These are phyloP conservation scores for Scomber scombrus DNA, from an alignment of 2,113 vertebrate species.

Conservation along the genomic window DNA sequence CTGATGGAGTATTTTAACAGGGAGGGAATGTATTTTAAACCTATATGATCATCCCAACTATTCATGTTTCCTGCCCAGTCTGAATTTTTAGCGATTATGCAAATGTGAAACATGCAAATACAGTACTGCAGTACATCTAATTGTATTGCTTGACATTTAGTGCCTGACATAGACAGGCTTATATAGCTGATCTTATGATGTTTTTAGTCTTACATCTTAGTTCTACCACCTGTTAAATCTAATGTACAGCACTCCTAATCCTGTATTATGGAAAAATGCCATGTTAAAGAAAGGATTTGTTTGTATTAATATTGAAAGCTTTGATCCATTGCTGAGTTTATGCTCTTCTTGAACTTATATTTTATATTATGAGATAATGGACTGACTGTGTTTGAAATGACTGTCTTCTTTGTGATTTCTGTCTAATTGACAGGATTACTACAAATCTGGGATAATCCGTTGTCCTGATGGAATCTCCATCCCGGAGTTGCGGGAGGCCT, in stretches of 20 bases:
- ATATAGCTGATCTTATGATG: not conserved
- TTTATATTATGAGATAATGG: constrained; percentile 8
- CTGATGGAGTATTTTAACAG: not conserved
- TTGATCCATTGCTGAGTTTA: not conserved
- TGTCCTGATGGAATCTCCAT: constrained; percentile 99
- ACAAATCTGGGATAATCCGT: constrained; percentile 98
- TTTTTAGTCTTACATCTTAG: not conserved
- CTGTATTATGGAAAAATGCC: too few relatives aligned
- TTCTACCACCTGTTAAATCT: too few relatives aligned
- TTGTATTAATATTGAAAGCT: not conserved
- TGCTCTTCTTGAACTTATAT: not conserved
- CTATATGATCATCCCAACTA: not conserved
- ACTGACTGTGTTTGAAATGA: constrained; percentile 53
- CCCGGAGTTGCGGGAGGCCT: constrained; percentile 97
- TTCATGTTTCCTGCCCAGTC: not conserved
- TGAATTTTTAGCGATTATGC: not conserved
- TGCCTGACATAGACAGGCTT: not conserved
- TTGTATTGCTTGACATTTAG: not conserved
- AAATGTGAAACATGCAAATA: too few relatives aligned
- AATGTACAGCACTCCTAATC: too few relatives aligned
- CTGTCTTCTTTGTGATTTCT: constrained; percentile 51
- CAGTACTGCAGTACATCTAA: not conserved
- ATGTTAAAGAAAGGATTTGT: not conserved
- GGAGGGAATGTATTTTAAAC: not conserved
- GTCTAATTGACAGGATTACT: constrained; percentile 92